phyloP scores from a whole-genome alignment of 2,113 vertebrate genomes.

The human region DNA sequence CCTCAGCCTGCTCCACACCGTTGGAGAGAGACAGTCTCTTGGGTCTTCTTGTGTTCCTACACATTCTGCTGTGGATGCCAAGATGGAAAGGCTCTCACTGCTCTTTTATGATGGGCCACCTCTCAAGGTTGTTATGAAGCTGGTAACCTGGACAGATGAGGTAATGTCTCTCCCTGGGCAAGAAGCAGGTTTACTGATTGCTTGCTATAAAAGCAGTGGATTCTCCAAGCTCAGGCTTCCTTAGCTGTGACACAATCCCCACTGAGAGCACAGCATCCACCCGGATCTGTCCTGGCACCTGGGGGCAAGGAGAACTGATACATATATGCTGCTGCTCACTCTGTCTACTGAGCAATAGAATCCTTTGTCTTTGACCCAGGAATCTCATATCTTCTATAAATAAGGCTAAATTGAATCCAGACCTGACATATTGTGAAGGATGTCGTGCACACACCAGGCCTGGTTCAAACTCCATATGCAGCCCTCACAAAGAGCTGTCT shows the following conservation, averaged over 20 bases:
- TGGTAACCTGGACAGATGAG: neutral
- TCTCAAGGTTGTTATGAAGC: neutral
- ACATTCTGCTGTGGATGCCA: neutral
- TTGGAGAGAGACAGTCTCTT: neutral
- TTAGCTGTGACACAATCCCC: neutral
- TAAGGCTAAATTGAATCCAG: neutral
- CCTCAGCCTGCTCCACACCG: neutral
- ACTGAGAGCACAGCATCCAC: neutral
- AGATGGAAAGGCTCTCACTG: neutral
- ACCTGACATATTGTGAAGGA: neutral
- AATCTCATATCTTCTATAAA: neutral
- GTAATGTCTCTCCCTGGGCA: neutral
- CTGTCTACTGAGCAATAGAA: neutral
- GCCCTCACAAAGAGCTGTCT: neutral
- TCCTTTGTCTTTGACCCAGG: neutral
- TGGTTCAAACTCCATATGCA: neutral
- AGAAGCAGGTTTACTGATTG: neutral
- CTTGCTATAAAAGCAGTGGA: neutral
- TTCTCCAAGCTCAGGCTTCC: neutral
- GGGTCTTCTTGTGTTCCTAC: neutral
- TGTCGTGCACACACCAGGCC: neutral
- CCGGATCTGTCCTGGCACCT: neutral
- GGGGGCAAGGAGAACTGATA: neutral
- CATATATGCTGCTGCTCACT: accelerated
- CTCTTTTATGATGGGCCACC: neutral